A percentile compares a stretch with the other conserved stretches of the same genome.
These are phyloP conservation scores for Thamnaconus septentrionalis DNA, from an alignment of 2,113 vertebrate species.

Conservation along the genomic window DNA sequence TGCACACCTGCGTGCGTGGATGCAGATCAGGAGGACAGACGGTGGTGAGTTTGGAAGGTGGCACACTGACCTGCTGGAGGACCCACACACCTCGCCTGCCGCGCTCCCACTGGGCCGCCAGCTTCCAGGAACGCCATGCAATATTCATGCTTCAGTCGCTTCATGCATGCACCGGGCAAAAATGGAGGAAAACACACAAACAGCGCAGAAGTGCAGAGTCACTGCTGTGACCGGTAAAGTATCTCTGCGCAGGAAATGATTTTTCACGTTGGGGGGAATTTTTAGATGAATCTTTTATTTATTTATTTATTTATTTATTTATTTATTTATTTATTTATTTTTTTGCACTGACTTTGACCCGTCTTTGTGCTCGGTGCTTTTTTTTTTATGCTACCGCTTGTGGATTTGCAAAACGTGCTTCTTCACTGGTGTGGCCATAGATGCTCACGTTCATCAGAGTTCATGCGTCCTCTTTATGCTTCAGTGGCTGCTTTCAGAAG, in stretches of 20 bases:
- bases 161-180: slow-evolving; percentile 22
- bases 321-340: background rate
- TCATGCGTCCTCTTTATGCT: slow-evolving; percentile 46
- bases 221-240: background rate
- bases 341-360: no score
- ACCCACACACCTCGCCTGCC: slow-evolving; percentile 58
- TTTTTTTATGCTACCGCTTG: background rate
- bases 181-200: slow-evolving; percentile 3
- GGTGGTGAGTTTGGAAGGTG: slow-evolving; percentile 11
- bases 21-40: slow-evolving; percentile 33
- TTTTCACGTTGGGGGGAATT: slow-evolving; percentile 15
- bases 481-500: slow-evolving; percentile 49
- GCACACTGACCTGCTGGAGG: slow-evolving; percentile 71
- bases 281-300: background rate
- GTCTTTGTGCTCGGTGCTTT: no score
- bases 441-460: slow-evolving; percentile 31
- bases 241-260: background rate
- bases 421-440: background rate
- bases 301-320: background rate
- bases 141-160: slow-evolving; percentile 64
- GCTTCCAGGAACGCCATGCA: slow-evolving; percentile 68
- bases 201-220: slow-evolving; percentile 1
- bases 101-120: slow-evolving; percentile 56
- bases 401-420: background rate
- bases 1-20: no score